Evolutionary conservation across 2,888 invertebrate species (phyloP), one percentile per base, ranked within the genome.

Genomic region (Sarcophaga variegata): DNA sequence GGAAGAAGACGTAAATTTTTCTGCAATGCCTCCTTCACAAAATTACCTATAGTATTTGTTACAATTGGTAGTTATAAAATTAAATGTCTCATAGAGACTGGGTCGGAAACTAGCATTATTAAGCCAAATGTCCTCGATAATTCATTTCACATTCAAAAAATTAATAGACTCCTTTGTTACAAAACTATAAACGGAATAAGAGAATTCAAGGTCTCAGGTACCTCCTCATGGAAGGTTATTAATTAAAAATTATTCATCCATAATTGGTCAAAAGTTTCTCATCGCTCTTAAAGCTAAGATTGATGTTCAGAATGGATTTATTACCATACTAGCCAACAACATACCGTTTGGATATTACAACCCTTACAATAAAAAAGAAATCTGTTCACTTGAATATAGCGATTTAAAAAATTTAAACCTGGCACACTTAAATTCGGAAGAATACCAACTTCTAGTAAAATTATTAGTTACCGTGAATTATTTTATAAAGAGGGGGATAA

Each of bases 121-220:
- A 37, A 20, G 25, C 60, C 72, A 25, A 72, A 72, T 72, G 11
- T 60, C 27, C 60, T 72, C 20, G 60, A 60, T 4, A n/a, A 37
- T 37, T 72, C 60, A 72, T 60, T 54, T 49, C 69, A 63, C 62
- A 66, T 49, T 64, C 81, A 81, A 76, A 76, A 82, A 62, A 75
- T 76, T 25, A 11, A 60, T 49, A 76, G 47, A 69, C 82, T 64
- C 6, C 63, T 84, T 60, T 74, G 70, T 63, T 88, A 84, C 72
- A 72, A 78, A 45, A 81, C 86, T 2, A 77, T 85, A 72, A 86
- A 86, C 70, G 83, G 83, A 22, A 70, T 75, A n/a, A 79, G 59
- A 71, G 82, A 86, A 86, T 86, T 86, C 64, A 85, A 85, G 69
- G 67, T 74, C 60, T 69, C 72, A 76, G 84, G 82, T 20, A 87